Conservation (phyloP, 2,797 vertebrate species). For the Acanthurus lineatus region DNA sequence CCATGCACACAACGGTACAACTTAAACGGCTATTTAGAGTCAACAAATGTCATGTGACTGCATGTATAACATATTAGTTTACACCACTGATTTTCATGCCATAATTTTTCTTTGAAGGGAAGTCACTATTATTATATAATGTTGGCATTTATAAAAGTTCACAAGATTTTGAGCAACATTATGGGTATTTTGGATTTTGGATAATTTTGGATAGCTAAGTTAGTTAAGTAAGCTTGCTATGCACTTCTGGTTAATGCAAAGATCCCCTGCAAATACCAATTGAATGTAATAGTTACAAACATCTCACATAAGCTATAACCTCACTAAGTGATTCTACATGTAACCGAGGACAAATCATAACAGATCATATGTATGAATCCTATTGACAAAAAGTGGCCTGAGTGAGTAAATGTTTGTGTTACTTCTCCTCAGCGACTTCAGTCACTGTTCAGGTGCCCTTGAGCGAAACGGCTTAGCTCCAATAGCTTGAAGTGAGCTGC, state of each 20-base stretch:
- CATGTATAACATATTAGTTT: background rate
- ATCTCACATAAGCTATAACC: background rate
- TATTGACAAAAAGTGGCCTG: background rate
- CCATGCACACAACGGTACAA: too few relatives aligned
- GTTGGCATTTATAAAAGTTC: too few relatives aligned
- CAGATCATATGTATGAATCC: background rate
- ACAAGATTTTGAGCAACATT: too few relatives aligned
- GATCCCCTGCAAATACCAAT: background rate
- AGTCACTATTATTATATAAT: background rate
- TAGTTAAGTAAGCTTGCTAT: too few relatives aligned
- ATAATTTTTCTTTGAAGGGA: background rate
- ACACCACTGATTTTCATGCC: background rate
- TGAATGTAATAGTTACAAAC: background rate
- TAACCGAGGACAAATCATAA: background rate
- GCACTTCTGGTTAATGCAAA: background rate
- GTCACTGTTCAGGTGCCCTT: slow-evolving; percentile 17
- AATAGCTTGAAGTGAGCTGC: slow-evolving; percentile 14
- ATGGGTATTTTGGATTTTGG: too few relatives aligned
- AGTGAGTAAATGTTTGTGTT: background rate
- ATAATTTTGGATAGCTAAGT: too few relatives aligned
- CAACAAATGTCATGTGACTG: too few relatives aligned
- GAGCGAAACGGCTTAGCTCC: slow-evolving; percentile 6
- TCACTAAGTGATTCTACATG: background rate
- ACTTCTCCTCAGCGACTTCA: background rate
- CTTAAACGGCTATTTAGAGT: background rate